phyloP scores from a whole-genome alignment of 2,797 vertebrate species.

The Liparis tanakae region DNA sequence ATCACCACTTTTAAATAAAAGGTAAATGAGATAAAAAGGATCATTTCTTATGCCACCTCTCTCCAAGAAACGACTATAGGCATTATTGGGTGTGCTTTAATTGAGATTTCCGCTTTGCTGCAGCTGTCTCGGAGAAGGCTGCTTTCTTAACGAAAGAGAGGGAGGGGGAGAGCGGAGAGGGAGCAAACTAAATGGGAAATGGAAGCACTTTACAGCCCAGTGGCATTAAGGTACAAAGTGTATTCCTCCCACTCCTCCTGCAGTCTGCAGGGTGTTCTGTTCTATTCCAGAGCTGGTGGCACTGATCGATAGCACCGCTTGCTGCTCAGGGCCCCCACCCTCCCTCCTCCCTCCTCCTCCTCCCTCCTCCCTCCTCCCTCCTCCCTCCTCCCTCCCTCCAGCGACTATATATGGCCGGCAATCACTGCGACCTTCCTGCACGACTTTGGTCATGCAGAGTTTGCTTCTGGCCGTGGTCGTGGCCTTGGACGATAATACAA shows the following conservation, averaged over 20 bases:
- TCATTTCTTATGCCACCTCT: constrained; percentile 82
- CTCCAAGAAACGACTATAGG: constrained; percentile 81
- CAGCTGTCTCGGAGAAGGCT: constrained; percentile 74
- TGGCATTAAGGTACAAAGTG: constrained; percentile 81
- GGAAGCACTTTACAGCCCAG: constrained; percentile 82
- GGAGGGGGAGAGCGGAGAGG: constrained; percentile 57
- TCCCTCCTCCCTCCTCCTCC: constrained; percentile 40
- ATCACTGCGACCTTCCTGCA: constrained; percentile 79
- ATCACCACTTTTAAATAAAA: constrained; percentile 84
- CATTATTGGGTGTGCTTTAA: constrained; percentile 83
- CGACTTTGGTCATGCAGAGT: constrained; percentile 76
- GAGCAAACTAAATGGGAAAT: constrained; percentile 80
- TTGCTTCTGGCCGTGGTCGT: constrained; percentile 44
- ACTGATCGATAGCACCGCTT: constrained; percentile 82
- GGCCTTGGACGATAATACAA: constrained; percentile 37
- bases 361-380: constrained; percentile 36
- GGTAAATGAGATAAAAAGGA: constrained; percentile 86
- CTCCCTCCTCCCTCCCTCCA: constrained; percentile 59
- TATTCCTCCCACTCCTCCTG: constrained; percentile 78
- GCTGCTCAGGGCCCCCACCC: constrained; percentile 61
- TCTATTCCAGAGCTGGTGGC: constrained; percentile 75
- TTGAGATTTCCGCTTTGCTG: constrained; percentile 86
- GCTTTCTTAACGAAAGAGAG: constrained; percentile 64
- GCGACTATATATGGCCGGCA: constrained; percentile 76
- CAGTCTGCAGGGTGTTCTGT: constrained; percentile 74